A percentile compares a stretch with the other conserved stretches of the same genome.
phyloP scores from a whole-genome alignment of 2,113 vertebrate genomes.

The Gobio gobio region DNA sequence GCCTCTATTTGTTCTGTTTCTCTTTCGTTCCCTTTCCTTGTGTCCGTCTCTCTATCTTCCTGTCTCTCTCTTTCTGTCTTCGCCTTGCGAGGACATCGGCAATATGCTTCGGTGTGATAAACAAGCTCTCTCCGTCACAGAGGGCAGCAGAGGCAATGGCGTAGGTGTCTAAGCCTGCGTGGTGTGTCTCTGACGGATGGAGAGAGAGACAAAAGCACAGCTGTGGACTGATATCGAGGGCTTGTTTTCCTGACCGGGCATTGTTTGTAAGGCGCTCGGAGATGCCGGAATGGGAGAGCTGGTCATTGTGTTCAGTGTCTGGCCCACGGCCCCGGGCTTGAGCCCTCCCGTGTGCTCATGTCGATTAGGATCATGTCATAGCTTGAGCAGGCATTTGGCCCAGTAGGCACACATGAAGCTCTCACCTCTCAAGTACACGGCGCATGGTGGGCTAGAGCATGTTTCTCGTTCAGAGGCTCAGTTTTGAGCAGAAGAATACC shows the following conservation, averaged over 20 bases:
- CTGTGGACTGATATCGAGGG: slow-evolving; percentile 59
- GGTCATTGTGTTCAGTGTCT: slow-evolving; percentile 60
- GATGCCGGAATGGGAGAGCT: slow-evolving; percentile 59
- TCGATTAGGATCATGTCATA: slow-evolving; percentile 53
- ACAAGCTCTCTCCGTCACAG: slow-evolving; percentile 61
- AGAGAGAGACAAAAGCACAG: slow-evolving; percentile 70
- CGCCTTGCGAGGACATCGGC: slow-evolving; percentile 58
- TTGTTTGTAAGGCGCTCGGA: slow-evolving; percentile 61
- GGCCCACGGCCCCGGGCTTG: slow-evolving; percentile 46
- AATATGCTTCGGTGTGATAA: slow-evolving; percentile 76
- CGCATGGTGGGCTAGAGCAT: slow-evolving; percentile 32
- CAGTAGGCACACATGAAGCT: slow-evolving; percentile 51
- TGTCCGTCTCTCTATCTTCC: not conserved
- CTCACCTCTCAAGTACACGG: slow-evolving; percentile 33
- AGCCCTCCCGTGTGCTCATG: slow-evolving; percentile 49
- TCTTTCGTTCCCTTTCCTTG: slow-evolving; percentile 13
- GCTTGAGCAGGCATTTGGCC: slow-evolving; percentile 61
- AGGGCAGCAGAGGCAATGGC: slow-evolving; percentile 65
- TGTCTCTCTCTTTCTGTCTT: slow-evolving; percentile 14
- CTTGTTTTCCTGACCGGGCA: slow-evolving; percentile 47
- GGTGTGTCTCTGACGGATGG: slow-evolving; percentile 52
- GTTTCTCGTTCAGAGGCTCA: slow-evolving; percentile 4
- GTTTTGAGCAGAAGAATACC: slow-evolving; percentile 26
- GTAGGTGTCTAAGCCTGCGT: slow-evolving; percentile 58
- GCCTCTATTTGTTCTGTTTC: slow-evolving; percentile 36